Percentiles rank a stretch among this genome's conserved stretches.
These are phyloP conservation scores for Anarhynchus alexandrinus DNA, from an alignment of 2,113 vertebrate genomes.

Conservation along the genomic window DNA sequence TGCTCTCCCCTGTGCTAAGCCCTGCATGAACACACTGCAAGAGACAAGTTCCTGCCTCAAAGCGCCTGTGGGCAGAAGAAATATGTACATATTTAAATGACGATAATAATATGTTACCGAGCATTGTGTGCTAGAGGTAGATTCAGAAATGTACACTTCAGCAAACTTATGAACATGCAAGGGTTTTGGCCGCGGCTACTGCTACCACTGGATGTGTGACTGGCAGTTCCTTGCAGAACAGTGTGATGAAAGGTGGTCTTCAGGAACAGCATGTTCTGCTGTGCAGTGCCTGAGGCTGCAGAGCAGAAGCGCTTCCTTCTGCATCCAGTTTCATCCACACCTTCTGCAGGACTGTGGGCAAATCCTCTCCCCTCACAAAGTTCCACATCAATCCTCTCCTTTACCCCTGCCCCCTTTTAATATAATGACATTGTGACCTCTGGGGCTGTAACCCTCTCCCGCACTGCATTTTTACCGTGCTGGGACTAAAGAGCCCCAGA, in stretches of 20 bases:
- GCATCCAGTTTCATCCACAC: background rate
- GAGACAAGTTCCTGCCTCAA: background rate
- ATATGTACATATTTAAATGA: background rate
- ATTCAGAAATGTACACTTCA: background rate
- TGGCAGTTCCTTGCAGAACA: background rate
- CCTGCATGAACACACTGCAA: fast-evolving
- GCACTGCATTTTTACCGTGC: background rate
- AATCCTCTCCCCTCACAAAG: background rate
- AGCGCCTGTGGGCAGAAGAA: background rate
- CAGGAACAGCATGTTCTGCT: background rate
- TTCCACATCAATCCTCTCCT: background rate
- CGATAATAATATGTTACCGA: fast-evolving
- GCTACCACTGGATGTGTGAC: background rate
- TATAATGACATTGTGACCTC: fast-evolving
- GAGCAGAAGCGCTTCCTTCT: background rate
- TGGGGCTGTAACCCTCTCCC: background rate
- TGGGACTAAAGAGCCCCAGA: background rate
- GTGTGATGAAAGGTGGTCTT: background rate
- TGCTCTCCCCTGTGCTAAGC: background rate
- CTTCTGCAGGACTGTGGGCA: background rate
- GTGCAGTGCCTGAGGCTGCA: background rate
- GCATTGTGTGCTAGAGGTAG: background rate
- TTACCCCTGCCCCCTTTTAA: background rate
- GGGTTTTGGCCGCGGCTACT: background rate
- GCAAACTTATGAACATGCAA: background rate